Base-by-base conservation (phyloP, 1,140 invertebrate species). In the Pemphigus obesinymphae region DNA sequence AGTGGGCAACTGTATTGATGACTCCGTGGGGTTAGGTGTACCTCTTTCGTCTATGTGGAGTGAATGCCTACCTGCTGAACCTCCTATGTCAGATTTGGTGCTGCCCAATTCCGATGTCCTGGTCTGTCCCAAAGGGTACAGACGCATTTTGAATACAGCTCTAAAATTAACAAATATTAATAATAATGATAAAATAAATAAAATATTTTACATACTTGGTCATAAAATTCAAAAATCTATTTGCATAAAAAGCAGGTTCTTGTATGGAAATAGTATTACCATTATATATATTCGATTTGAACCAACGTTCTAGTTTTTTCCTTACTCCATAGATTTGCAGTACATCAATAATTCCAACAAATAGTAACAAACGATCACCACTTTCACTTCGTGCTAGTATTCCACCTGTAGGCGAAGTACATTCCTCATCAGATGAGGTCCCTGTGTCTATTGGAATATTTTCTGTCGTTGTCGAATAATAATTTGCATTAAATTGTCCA, bases 221-320 rank as follows among this genome's bases (percentile, higher is more conserved):
- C 95, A 98, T 98, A 88, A 99, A 99, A 87, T 96, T 94, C 88
- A 97, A 93, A 90, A 99, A 99, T 86, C 97, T 91, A 88, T 97
- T 92, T 84, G 96, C 95, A 90, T 99, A 99, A 90, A 98, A 99
- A 87, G 93, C 94, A 78, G 97, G 97, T 85, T 96, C 90, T 89
- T 98, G 97, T 82, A 99, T 97, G 70, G 97, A 99, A 68, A 99
- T 96, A 31, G 97, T 98, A 88, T 99, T 97, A 87, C 96, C 96
- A 89, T 99, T 97, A 86, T 98, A 96, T 85, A 99, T 94, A 90
- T 99, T 96, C 83, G 96, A 94, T 89, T 99, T 99, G 90, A 96
- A 95, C 15, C 96, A 97, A 88, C 99, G 97, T 88, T 99, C 97
- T 82, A 99, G 89, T 88, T 98, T 98, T 89, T 99, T 99, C 86